Evolutionary conservation across 1,140 invertebrate genomes (phyloP).

Genomic region (Micrasema minimum): DNA sequence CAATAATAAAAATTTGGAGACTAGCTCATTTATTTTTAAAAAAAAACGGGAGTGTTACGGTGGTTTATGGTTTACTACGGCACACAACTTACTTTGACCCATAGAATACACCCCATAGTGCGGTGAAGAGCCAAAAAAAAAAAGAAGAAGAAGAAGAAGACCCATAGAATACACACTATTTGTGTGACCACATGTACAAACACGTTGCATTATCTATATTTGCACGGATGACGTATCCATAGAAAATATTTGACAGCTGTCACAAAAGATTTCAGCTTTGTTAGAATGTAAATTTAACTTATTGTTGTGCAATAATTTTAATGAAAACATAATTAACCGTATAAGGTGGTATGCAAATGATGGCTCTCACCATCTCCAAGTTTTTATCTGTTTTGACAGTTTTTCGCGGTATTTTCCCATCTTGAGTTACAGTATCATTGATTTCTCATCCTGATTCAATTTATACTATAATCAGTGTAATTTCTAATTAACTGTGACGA

Average conservation of each 20-base stretch:
- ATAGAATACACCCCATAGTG: no score
- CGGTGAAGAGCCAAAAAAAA: no score
- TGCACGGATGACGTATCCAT: slow-evolving; percentile 36
- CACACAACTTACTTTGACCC: no score
- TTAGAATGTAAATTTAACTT: slow-evolving; percentile 37
- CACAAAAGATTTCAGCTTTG: slow-evolving; percentile 29
- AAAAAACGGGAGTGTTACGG: no score
- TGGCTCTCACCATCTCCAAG: slow-evolving; percentile 15
- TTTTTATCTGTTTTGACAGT: slow-evolving; percentile 8
- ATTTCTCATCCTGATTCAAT: neutral
- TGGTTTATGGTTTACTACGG: no score
- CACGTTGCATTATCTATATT: neutral
- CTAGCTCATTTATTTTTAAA: no score
- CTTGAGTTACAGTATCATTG: slow-evolving; percentile 4
- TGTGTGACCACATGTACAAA: no score
- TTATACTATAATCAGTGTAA: neutral
- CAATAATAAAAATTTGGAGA: no score
- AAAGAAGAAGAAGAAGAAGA: no score
- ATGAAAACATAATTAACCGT: slow-evolving; percentile 21
- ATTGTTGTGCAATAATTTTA: slow-evolving; percentile 42
- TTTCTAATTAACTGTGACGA: neutral
- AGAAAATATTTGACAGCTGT: slow-evolving; percentile 46
- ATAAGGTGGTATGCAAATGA: slow-evolving; percentile 11
- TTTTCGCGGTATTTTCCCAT: neutral
- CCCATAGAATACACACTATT: no score